Percentiles rank a stretch among this genome's conserved stretches.
phyloP scores from a whole-genome alignment of 1,140 invertebrate species.

The Nixonia krombeini region DNA sequence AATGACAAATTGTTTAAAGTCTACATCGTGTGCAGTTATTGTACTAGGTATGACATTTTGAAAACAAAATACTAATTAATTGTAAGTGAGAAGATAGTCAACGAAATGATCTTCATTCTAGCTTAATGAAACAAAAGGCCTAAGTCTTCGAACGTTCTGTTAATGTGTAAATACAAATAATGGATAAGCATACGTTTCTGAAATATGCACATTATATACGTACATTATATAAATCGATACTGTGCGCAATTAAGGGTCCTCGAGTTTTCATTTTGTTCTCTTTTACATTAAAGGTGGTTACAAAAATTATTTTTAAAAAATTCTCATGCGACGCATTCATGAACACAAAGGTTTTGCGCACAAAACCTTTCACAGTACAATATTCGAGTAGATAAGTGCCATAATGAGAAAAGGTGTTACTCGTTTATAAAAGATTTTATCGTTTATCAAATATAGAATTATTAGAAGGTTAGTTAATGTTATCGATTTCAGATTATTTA shows the following conservation, averaged over 20 bases:
- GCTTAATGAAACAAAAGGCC: conserved; percentile 37
- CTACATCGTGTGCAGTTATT: no score
- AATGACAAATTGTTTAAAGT: no score
- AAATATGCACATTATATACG: conserved; percentile 26
- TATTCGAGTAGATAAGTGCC: conserved; percentile 43
- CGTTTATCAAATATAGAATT: conserved; percentile 30
- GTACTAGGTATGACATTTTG: background rate
- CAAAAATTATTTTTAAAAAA: no score
- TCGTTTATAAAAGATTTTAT: conserved; percentile 43
- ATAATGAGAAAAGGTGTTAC: conserved; percentile 39
- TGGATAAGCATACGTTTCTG: conserved; percentile 25
- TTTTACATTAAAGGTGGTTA: no score
- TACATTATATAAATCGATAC: conserved; percentile 33
- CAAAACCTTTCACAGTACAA: conserved; percentile 22
- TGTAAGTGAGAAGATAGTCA: conserved; percentile 18
- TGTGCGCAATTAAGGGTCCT: conserved; percentile 41
- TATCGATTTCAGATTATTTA: conserved; percentile 34
- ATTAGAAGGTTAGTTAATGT: conserved; percentile 35
- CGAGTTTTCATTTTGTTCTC: conserved; percentile 48
- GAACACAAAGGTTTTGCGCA: conserved; percentile 13
- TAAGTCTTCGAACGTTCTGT: conserved; percentile 42
- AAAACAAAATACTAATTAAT: conserved; percentile 18
- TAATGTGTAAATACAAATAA: conserved; percentile 44
- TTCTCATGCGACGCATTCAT: no score
- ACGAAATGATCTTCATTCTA: conserved; percentile 24